phyloP scores from a whole-genome alignment of 2,113 vertebrate genomes.

The Colius striatus region DNA sequence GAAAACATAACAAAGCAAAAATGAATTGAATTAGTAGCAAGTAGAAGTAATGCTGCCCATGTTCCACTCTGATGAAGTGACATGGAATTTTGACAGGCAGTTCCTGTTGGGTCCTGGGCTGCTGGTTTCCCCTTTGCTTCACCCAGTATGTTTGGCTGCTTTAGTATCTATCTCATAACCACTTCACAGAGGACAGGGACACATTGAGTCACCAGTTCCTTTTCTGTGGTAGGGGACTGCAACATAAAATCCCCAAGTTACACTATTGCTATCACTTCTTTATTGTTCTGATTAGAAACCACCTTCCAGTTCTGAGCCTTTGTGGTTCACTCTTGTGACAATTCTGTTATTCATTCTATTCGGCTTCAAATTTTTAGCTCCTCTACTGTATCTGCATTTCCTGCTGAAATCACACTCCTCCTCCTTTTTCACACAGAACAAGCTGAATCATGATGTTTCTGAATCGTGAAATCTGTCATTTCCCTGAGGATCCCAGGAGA shows the following conservation, averaged over 20 bases:
- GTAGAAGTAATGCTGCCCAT: constrained; percentile 54
- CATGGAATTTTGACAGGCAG: constrained; percentile 85
- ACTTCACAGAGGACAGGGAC: neutral
- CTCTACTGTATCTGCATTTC: neutral
- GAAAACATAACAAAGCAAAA: too few species aligned
- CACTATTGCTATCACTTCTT: neutral
- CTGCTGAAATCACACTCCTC: neutral
- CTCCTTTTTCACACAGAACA: neutral
- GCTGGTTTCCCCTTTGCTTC: constrained; percentile 91
- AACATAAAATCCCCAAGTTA: neutral
- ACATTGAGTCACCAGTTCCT: accelerated
- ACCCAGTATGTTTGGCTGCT: constrained; percentile 73
- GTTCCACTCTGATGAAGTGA: constrained; percentile 84
- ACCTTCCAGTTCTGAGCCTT: neutral
- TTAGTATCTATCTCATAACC: neutral
- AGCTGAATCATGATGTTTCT: neutral
- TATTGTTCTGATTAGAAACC: neutral
- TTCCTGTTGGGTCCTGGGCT: constrained; percentile 94
- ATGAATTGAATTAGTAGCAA: too few species aligned
- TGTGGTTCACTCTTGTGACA: neutral
- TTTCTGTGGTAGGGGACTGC: neutral
- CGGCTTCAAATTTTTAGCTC: neutral
- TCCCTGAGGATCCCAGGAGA: neutral
- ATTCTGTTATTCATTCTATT: neutral
- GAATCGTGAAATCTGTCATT: neutral